These are phyloP conservation scores for Chromobotia macracanthus DNA, from an alignment of 2,797 vertebrate species.

Conservation along the genomic window DNA sequence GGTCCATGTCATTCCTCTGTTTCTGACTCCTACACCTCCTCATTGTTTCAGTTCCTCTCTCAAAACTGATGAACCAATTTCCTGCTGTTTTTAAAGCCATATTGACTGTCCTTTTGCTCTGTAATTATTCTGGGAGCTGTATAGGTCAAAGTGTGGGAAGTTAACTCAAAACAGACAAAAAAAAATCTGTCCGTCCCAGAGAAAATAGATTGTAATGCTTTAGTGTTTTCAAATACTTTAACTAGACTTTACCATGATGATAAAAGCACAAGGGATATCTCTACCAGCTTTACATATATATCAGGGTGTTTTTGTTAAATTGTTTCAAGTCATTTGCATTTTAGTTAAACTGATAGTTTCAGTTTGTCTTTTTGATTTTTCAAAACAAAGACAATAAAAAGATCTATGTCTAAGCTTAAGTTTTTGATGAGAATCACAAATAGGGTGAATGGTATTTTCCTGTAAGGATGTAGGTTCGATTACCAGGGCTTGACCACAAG, in stretches of 20 bases:
- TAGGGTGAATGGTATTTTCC: accelerated
- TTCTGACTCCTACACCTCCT: conserved; percentile 3
- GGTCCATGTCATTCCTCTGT: conserved; percentile 42
- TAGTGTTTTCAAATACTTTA: not conserved
- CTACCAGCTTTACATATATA: too few species aligned
- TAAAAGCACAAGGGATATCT: too few species aligned
- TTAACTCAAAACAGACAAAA: conserved; percentile 12
- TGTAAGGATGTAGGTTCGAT: too few species aligned
- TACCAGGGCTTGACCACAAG: too few species aligned
- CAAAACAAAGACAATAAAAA: not conserved
- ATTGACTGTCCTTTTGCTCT: conserved; percentile 49
- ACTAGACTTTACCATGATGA: too few species aligned
- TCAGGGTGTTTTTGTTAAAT: too few species aligned
- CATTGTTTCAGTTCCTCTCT: not conserved
- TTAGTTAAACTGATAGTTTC: not conserved
- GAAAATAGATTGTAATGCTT: not conserved
- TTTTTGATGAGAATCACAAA: not conserved
- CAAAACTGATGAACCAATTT: conserved; percentile 34
- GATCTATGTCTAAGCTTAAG: too few species aligned
- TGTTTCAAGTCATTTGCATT: conserved; percentile 1
- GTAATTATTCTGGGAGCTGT: conserved; percentile 23
- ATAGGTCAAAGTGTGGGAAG: conserved; percentile 35
- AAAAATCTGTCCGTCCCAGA: conserved; percentile 8
- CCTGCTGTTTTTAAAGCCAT: conserved; percentile 44
- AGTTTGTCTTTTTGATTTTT: not conserved